Evolutionary conservation across 2,797 vertebrate genomes (phyloP).

Genomic region (Danionella dracula): DNA sequence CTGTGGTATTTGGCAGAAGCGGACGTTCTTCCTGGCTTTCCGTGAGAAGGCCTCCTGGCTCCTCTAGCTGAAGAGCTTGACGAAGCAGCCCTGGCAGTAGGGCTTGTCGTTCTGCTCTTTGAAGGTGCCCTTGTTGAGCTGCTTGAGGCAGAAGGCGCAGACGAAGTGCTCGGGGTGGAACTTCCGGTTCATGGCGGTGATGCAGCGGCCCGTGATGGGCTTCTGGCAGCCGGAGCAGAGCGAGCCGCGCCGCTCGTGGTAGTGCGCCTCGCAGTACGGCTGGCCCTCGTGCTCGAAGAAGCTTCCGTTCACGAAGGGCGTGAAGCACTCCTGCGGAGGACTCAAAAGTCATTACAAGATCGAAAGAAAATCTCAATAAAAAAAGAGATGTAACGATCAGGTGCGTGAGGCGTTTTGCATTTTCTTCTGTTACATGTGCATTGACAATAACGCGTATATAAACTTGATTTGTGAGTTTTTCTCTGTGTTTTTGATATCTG

Average conservation of each 20-base stretch:
- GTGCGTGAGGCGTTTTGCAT: no score
- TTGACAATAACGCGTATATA: no score
- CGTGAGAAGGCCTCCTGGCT: no score
- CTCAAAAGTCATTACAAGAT: no score
- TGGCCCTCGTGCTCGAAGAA: conserved; percentile 97
- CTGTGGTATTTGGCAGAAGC: no score
- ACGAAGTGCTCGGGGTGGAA: conserved; percentile 99
- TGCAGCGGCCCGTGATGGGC: conserved; percentile 97
- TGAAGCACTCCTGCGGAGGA: conserved; percentile 90
- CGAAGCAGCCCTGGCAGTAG: conserved; percentile 95
- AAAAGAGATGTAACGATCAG: no score
- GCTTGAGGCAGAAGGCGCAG: conserved; percentile 98
- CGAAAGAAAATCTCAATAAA: background rate
- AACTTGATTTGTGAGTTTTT: no score
- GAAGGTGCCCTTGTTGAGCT: conserved; percentile 99
- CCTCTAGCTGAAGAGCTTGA: conserved; percentile 94
- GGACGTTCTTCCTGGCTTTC: no score
- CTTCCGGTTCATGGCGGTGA: conserved; percentile 97
- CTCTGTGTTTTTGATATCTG: no score
- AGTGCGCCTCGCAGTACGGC: conserved; percentile 98
- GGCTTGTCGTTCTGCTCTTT: conserved; percentile 99
- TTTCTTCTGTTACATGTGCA: no score
- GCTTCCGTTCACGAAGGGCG: conserved; percentile 91
- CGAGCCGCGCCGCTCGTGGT: conserved; percentile 92
- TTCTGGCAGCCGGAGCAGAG: conserved; percentile 98